Percentiles rank a stretch among this genome's conserved stretches.
These are phyloP conservation scores for Chondrilla cf. caribensis DNA, from an alignment of 37 sponge, comb jelly and placozoan genomes.

Conservation along the genomic window DNA sequence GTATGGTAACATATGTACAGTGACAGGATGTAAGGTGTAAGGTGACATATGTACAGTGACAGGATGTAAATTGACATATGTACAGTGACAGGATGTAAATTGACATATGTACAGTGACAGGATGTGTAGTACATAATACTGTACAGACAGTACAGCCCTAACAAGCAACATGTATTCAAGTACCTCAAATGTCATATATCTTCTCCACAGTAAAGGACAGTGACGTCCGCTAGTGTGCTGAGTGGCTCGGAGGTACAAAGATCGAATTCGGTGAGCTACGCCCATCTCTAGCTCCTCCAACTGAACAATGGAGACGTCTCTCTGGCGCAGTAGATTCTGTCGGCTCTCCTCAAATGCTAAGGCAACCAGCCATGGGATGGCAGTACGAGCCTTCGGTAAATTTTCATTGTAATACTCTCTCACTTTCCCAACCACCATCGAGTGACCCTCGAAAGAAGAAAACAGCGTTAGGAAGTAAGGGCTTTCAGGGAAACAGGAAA, in stretches of 20 bases:
- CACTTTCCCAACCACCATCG: conserved; percentile 50
- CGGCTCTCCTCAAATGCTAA: conserved; percentile 46
- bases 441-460: conserved; percentile 37
- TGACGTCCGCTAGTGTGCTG: conserved; percentile 21
- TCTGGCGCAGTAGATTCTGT: neutral
- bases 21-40: neutral
- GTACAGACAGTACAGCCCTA: no score
- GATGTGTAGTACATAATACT: no score
- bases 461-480: conserved; percentile 29
- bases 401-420: conserved; percentile 51
- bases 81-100: neutral
- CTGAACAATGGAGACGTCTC: neutral
- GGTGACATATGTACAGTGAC: neutral
- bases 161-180: no score
- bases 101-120: no score
- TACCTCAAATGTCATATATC: conserved; percentile 72
- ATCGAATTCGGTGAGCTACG: conserved; percentile 49
- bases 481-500: conserved; percentile 54
- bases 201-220: conserved; percentile 79
- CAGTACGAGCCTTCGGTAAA: neutral
- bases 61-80: neutral
- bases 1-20: neutral
- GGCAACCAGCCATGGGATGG: conserved; percentile 50
- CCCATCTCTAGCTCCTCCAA: conserved; percentile 35
- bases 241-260: conserved; percentile 51